Conservation (phyloP, 2,113 vertebrate genomes). For the Strigops habroptila region DNA sequence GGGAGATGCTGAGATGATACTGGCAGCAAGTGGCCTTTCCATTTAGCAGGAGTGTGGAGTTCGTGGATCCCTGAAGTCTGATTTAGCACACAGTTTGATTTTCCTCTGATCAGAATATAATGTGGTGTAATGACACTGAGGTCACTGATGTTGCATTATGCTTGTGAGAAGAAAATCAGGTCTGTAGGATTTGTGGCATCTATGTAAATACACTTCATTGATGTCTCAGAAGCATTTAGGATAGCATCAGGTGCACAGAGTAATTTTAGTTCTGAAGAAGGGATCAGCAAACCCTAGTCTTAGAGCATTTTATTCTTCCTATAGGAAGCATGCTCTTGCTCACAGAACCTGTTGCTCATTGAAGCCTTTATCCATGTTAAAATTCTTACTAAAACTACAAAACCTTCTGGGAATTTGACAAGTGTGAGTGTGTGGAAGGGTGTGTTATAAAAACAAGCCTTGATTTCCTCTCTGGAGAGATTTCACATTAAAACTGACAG, state of each 20-base stretch:
- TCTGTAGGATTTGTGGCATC: neutral
- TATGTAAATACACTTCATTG: neutral
- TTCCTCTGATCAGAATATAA: constrained; percentile 8
- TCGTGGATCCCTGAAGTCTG: neutral
- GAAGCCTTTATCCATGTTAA: neutral
- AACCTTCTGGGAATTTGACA: neutral
- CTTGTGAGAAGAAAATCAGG: constrained; percentile 15
- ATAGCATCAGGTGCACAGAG: neutral
- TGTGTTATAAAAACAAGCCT: neutral
- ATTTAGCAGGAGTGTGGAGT: neutral
- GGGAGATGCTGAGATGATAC: neutral
- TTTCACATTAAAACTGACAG: neutral
- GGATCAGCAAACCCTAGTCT: neutral
- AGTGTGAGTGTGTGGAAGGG: neutral
- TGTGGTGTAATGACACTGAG: constrained; percentile 29
- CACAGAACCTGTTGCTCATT: neutral
- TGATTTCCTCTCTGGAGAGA: neutral
- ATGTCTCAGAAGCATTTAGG: constrained; percentile 17
- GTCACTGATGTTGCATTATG: constrained; percentile 21
- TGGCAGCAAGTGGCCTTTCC: neutral
- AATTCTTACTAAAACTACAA: neutral
- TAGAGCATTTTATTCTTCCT: neutral
- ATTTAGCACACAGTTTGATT: neutral
- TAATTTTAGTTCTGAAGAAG: neutral
- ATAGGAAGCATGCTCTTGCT: neutral